Evolutionary conservation across 2,113 vertebrate species (phyloP), one percentile per base, ranked within the genome.

Genomic region (Tachysurus fulvidraco): DNA sequence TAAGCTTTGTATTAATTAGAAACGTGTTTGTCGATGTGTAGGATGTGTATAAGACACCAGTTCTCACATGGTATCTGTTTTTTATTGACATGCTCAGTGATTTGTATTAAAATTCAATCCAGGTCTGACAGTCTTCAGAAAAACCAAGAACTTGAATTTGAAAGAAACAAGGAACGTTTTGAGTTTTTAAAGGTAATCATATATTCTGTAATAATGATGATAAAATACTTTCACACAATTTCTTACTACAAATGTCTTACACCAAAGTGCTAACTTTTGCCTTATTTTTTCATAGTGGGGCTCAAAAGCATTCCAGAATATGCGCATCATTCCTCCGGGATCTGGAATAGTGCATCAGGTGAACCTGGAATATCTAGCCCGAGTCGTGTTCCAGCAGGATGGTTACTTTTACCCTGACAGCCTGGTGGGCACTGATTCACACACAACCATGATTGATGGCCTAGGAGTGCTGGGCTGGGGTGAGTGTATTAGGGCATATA

Each of bases 281-380:
- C 83, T 91, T 52, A 89, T 93, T 36, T 36, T 73, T 90, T 83
- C 87, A 19, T 91, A 99, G 98, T 99, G 98, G 98, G 98, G 98
- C 19, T 99, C 98, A 30, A 95, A 95, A 91, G 98, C 97, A 78
- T 99, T 99, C 93, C 95, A 89, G 90, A 99, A 99, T 92, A 97
- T 99, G 96, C 94, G 95, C 44, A 99, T 99, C 67, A 98, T 99
- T 92, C 98, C 98, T 0, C 98, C 98, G 0, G 98, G 98, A 41
- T 99, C 98, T 13, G 98, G 98, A 52, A 99, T 99, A 46, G 96
- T 99, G 88, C 98, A 99, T 91, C 98, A 99, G 92, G 98, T 99
- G 89, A 99, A 99, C 89, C 86, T 99, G 91, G 98, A 99, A 91
- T 99, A 99, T 88, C 93, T 99, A 91, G 98, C 98, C 55, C 93